Conservation (phyloP, 2,797 vertebrate species). For the Pampus argenteus region DNA sequence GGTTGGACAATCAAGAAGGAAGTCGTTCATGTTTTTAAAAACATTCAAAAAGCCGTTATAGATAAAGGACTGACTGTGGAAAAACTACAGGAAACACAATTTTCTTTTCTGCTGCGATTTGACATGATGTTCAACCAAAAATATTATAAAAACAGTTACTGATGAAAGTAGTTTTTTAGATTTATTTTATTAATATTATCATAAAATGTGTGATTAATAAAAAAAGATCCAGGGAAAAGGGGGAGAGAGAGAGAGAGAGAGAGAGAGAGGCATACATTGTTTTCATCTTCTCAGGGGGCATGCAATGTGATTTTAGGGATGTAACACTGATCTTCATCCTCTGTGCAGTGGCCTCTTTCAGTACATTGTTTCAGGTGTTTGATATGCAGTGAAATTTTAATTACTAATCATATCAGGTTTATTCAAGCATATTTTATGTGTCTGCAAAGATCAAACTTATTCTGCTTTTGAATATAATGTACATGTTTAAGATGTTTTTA, state of each 20-base stretch:
- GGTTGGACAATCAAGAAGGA: conserved; percentile 51
- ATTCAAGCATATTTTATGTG: conserved; percentile 12
- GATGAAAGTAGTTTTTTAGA: conserved; percentile 2
- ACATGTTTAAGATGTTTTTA: conserved; percentile 20
- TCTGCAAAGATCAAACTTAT: conserved; percentile 1
- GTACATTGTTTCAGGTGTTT: conserved; percentile 19
- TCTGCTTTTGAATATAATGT: conserved; percentile 23
- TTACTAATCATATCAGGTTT: conserved; percentile 25
- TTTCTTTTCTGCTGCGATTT: conserved; percentile 26
- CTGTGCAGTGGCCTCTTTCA: conserved; percentile 11
- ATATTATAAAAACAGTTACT: conserved; percentile 24
- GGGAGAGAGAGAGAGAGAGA: neutral
- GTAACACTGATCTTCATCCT: conserved; percentile 17
- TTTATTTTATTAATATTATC: conserved; percentile 21
- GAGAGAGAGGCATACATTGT: conserved; percentile 10
- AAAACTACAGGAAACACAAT: conserved; percentile 19
- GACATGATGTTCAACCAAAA: conserved; percentile 18
- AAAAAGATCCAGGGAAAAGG: neutral
- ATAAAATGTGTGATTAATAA: conserved; percentile 23
- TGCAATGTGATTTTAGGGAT: conserved; percentile 10
- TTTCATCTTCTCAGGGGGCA: conserved; percentile 47
- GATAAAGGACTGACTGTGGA: conserved; percentile 1
- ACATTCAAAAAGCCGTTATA: conserved; percentile 20
- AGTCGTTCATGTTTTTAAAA: conserved; percentile 13
- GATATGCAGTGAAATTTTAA: conserved; percentile 14